Base-by-base conservation (phyloP, 2,888 invertebrate genomes). In the Myopa testacea region DNA sequence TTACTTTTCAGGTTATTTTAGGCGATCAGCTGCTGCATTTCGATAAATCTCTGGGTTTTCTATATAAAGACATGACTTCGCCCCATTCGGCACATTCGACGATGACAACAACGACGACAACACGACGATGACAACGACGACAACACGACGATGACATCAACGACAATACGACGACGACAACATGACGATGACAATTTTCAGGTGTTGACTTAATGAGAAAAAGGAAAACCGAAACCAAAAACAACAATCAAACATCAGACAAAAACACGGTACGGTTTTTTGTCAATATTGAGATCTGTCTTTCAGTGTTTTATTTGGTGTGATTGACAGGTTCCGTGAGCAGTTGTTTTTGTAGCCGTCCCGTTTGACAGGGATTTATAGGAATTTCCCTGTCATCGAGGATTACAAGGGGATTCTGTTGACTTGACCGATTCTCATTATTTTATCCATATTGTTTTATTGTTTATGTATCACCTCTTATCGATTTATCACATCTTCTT, bases 261-360 rank as follows among this genome's bases (percentile, higher is more conserved):
- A 34, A 65, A 65, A 65, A 37, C 65, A 16, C 14, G 37, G n/a
- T n/a, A 62, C 62, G n/a, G 34, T 16, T 68, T 75, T 75, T 68
- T 69, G 58, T 69, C 71, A 55, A 38, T 70, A 69, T 45, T 70
- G 19, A 58, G 68, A 52, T 75, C 55, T 26, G 26, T 75, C 50
- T 55, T 45, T 12, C 68, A 65, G 70, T 14, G 26, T 65, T 78
- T 78, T 75, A 38, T 60, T 37, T 55, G 67, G 50, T 34, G 45
- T 78, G 78, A 78, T 78, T 78, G 78, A 78, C 78, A 70, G 75
- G 75, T 78, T 67, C 37, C 16, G 65, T 12, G 14, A 72, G 72
- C 69, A 10, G 26, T 19, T 52, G 69, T 34, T 69, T 45, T 69
- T 69, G 4, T 19, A 45, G 6, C n/a, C 5, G n/a, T 55, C 26